These are phyloP conservation scores for Beris morrisii DNA, from an alignment of 2,888 invertebrate species.

Conservation along the genomic window DNA sequence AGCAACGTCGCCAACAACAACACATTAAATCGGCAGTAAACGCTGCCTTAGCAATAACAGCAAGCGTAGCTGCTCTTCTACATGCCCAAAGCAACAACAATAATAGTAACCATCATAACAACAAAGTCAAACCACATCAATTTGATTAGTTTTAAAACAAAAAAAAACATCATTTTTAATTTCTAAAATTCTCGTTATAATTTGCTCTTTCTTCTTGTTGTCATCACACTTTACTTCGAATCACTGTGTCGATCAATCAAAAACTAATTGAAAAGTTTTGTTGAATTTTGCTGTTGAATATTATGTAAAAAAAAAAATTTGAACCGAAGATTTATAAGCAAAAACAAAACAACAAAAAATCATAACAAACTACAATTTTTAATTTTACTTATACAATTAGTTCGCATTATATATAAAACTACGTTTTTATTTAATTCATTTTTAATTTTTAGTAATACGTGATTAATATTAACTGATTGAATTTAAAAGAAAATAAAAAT, in stretches of 20 bases:
- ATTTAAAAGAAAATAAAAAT: constrained; percentile 3
- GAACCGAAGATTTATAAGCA: background rate
- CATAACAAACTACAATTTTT: background rate
- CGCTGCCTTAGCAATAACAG: constrained; percentile 15
- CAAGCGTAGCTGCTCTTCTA: constrained; percentile 15
- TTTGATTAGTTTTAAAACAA: constrained; percentile 13
- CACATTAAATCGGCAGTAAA: constrained; percentile 18
- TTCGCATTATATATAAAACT: constrained; percentile 14
- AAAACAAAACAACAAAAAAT: constrained; percentile 8
- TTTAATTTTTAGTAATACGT: constrained; percentile 16
- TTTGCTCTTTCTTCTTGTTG: background rate
- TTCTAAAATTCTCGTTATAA: background rate
- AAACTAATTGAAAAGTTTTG: no score
- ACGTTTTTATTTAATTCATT: constrained; percentile 19
- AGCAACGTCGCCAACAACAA: constrained; percentile 19
- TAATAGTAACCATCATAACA: background rate
- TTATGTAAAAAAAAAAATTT: background rate
- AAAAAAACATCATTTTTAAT: background rate
- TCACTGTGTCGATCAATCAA: no score
- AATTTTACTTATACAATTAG: constrained; percentile 16
- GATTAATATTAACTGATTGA: constrained; percentile 23
- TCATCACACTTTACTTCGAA: no score
- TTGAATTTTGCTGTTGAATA: no score
- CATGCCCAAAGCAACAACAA: constrained; percentile 5
- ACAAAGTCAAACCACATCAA: constrained; percentile 6